A percentile compares a stretch with the other conserved stretches of the same genome.
Conservation (phyloP, 1,140 invertebrate genomes). For the Harlomillsia oculata region DNA sequence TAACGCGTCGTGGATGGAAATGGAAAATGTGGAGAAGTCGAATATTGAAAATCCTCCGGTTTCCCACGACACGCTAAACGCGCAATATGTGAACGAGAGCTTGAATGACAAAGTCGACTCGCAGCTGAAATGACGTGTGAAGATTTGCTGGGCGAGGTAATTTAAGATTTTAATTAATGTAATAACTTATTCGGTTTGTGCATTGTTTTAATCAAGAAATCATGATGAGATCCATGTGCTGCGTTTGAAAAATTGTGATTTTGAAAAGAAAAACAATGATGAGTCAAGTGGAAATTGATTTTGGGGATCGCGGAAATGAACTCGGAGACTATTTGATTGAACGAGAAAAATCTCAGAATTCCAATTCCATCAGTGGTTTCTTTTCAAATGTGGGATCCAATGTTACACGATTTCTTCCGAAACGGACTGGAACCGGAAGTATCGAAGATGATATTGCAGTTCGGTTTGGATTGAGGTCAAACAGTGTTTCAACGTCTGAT, state of each 20-base stretch:
- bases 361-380: constrained; percentile 12
- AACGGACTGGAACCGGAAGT: constrained; percentile 26
- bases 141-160: too few species aligned
- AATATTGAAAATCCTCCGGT: too few species aligned
- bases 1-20: too few species aligned
- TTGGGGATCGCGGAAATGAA: constrained; percentile 21
- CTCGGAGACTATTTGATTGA: constrained; percentile 30
- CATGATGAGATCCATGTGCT: too few species aligned
- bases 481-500: background rate
- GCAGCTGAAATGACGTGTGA: too few species aligned
- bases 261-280: constrained; percentile 1
- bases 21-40: too few species aligned
- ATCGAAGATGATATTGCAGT: constrained; percentile 35
- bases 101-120: too few species aligned
- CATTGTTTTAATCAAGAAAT: too few species aligned
- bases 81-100: too few species aligned
- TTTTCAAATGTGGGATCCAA: constrained; percentile 24
- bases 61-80: too few species aligned
- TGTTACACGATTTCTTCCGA: constrained; percentile 24
- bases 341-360: constrained; percentile 24
- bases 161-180: background rate
- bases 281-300: constrained; percentile 22
- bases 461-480: constrained; percentile 22
- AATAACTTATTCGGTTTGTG: background rate
- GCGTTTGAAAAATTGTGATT: background rate